phyloP scores from a whole-genome alignment of 2,888 invertebrate genomes.

The Drosophila koepferae region DNA sequence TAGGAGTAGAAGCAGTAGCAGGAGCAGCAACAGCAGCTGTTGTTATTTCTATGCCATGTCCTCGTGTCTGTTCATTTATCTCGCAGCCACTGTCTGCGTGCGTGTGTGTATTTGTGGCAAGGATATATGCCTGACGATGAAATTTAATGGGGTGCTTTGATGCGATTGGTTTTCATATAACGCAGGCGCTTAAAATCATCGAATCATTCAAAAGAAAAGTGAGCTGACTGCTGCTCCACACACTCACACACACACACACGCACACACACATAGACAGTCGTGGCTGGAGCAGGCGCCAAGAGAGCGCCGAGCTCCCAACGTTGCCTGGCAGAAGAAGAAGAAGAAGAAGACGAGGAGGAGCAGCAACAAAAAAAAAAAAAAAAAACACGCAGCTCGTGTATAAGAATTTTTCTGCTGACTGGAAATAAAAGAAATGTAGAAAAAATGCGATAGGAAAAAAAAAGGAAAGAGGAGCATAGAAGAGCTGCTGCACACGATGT shows the following conservation, averaged over 20 bases:
- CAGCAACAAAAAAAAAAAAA: constrained; percentile 11
- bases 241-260: constrained; percentile 42
- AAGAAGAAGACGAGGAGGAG: constrained; percentile 30
- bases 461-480: constrained; percentile 25
- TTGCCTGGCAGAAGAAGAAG: constrained; percentile 50
- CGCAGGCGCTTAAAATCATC: constrained; percentile 86
- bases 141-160: constrained; percentile 86
- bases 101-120: constrained; percentile 60
- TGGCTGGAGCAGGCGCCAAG: constrained; percentile 60
- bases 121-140: constrained; percentile 84
- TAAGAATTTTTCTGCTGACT: constrained; percentile 73
- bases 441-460: constrained; percentile 36
- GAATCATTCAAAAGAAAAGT: constrained; percentile 85
- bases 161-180: constrained; percentile 86
- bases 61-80: constrained; percentile 56
- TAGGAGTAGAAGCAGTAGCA: constrained; percentile 19
- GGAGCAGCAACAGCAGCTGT: constrained; percentile 65
- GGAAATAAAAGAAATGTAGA: constrained; percentile 66
- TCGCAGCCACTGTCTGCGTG: constrained; percentile 23
- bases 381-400: constrained; percentile 63
- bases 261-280: constrained; percentile 16
- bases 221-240: constrained; percentile 75
- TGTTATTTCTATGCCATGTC: constrained; percentile 69
- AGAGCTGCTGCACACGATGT: constrained; percentile 36
- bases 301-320: constrained; percentile 50